Evolutionary conservation across 2,888 invertebrate species (phyloP), one percentile per base, ranked within the genome.

Genomic region (Sceliomorpha sp.): DNA sequence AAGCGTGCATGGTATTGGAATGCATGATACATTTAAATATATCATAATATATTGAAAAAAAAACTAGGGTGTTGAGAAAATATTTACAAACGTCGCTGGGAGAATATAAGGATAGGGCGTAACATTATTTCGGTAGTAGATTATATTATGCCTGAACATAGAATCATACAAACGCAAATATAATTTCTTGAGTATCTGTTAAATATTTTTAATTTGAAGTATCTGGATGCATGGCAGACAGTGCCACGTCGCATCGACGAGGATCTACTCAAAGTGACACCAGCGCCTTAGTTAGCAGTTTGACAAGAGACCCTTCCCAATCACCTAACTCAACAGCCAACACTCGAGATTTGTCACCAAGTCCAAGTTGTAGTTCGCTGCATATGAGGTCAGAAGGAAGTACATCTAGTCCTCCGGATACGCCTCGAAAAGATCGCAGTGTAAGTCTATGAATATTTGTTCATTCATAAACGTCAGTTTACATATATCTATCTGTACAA

Each of bases 251-350:
- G n/a, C 88, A 88, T 48, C 85, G 90, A 50, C 87, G 91, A 40
- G 91, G 91, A 36, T 91, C 91, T 7, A 91, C 90, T 9, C 88
- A 90, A 75, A 92, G 92, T 37, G 92, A 93, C 76, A 92, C 92
- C 10, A 92, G 92, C 76, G 91, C 91, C 48, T 84, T 92, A 72
- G 90, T 92, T 15, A 91, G 91, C 83, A 92, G 92, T 70, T 83
- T 92, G 29, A 91, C 92, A 0, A 89, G 91, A 74, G 93, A 93
- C 85, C 88, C 91, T 47, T 91, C 91, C 24, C 91, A 91, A 74
- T 91, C 91, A 1, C 90, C 90, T 5, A 90, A 90, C 75, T 88
- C 83, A 53, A 86, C 84, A 55, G 86, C 86, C 79, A 82, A 90
- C 83, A 89, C 89, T 1, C 88, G 89, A 55, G 91, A 91, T 78